These are phyloP conservation scores for Paracyprichromis sp. DNA, from an alignment of 2,113 vertebrate species.

Conservation along the genomic window DNA sequence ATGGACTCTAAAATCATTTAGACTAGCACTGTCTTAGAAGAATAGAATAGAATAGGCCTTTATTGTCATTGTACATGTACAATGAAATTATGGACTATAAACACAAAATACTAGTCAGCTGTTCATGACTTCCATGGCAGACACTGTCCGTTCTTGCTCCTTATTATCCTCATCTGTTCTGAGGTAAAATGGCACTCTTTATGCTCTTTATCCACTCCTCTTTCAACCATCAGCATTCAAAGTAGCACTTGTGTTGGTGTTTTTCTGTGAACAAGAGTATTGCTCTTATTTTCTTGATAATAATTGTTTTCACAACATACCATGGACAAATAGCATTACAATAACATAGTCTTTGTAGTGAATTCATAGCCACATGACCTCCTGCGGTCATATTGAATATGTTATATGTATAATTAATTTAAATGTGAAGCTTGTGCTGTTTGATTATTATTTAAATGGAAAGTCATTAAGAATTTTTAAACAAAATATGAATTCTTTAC, in stretches of 20 bases:
- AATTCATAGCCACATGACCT: not conserved
- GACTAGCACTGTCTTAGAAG: not conserved
- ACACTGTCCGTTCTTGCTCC: not conserved
- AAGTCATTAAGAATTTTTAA: constrained; percentile 12
- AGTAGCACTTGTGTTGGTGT: not conserved
- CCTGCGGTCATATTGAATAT: not conserved
- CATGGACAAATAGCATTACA: not conserved
- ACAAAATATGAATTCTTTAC: not conserved
- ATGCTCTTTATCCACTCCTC: not conserved
- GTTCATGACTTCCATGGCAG: not conserved
- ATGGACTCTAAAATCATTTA: not conserved
- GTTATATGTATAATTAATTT: not conserved
- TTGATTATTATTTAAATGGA: constrained; percentile 46
- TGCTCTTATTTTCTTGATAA: not conserved
- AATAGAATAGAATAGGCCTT: not conserved
- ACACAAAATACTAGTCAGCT: not conserved
- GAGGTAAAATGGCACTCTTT: not conserved
- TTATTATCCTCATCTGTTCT: not conserved
- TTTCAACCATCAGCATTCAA: not conserved
- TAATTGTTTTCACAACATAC: not conserved
- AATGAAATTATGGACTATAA: not conserved
- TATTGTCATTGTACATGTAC: not conserved
- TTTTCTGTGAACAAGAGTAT: not conserved
- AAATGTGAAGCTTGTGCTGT: not conserved
- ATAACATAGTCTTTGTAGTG: not conserved